A percentile compares a stretch with the other conserved stretches of the same genome.
phyloP scores from a whole-genome alignment of 2,888 invertebrate genomes.

The Heteromyza rotundicornis region DNA sequence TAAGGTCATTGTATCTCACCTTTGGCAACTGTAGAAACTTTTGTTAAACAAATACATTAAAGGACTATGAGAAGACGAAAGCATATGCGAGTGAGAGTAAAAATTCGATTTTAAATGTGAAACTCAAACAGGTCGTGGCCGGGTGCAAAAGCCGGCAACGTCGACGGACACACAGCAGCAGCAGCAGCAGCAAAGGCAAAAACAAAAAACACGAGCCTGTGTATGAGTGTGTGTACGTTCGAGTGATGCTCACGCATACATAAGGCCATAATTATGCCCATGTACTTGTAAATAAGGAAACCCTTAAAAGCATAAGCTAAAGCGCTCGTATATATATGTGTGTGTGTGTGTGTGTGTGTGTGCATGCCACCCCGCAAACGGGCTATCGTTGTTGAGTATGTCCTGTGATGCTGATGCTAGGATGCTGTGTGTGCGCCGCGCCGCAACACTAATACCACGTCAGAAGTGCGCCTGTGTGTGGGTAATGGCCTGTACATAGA shows the following conservation, averaged over 20 bases:
- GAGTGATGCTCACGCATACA: conserved; percentile 5
- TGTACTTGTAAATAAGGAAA: background rate
- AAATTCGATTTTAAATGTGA: background rate
- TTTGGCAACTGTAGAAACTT: too few species aligned
- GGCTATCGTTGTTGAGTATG: too few species aligned
- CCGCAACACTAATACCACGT: too few species aligned
- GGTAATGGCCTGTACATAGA: conserved; percentile 9
- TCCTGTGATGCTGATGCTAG: too few species aligned
- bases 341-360: too few species aligned
- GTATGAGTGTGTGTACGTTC: conserved; percentile 14
- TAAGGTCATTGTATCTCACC: conserved; percentile 34
- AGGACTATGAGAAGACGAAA: background rate
- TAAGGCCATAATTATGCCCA: too few species aligned
- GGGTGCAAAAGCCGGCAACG: conserved; percentile 41
- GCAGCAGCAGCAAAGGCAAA: too few species aligned
- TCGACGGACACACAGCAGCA: too few species aligned
- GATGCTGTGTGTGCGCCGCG: background rate
- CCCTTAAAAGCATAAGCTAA: background rate
- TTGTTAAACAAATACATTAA: background rate
- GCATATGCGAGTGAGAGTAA: background rate
- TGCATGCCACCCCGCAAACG: too few species aligned
- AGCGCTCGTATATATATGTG: too few species aligned
- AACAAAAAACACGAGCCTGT: too few species aligned
- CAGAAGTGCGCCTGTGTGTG: conserved; percentile 13
- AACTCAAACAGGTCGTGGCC: background rate